Percentiles rank a stretch among this genome's conserved stretches.
phyloP scores from a whole-genome alignment of 2,797 vertebrate species.

The Falco peregrinus region DNA sequence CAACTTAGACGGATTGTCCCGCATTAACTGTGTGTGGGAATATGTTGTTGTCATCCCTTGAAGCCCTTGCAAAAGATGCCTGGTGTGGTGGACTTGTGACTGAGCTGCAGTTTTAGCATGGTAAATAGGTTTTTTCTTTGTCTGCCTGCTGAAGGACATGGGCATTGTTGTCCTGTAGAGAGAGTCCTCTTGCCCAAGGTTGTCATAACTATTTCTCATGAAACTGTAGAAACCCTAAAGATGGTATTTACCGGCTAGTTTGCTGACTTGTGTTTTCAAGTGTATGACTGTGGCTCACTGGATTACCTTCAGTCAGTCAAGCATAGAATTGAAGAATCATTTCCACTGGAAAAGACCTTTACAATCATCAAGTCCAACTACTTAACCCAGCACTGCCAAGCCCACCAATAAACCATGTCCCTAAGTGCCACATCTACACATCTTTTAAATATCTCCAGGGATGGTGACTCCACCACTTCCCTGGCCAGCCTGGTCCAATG shows the following conservation, averaged over 20 bases:
- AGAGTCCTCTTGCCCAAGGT: not conserved
- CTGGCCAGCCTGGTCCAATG: not conserved
- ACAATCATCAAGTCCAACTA: too few relatives aligned
- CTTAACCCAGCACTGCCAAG: too few relatives aligned
- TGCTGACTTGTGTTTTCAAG: not conserved
- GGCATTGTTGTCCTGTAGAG: not conserved
- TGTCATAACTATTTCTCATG: not conserved
- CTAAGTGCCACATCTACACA: too few relatives aligned
- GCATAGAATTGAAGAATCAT: not conserved
- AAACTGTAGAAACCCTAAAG: not conserved
- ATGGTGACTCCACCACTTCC: not conserved
- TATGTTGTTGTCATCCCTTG: not conserved
- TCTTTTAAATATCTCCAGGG: too few relatives aligned
- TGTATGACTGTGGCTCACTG: not conserved
- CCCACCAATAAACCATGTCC: too few relatives aligned
- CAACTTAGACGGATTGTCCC: not conserved
- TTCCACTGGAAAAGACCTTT: not conserved
- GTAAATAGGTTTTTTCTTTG: not conserved
- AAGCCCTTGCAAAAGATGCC: not conserved
- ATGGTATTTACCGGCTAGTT: not conserved
- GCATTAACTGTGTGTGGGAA: accelerated
- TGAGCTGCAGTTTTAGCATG: not conserved
- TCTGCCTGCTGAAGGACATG: not conserved
- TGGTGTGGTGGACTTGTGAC: not conserved
- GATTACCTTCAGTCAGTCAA: not conserved